These are phyloP conservation scores for Nematopogon swammerdamellus DNA, from an alignment of 2,888 invertebrate species.

Conservation along the genomic window DNA sequence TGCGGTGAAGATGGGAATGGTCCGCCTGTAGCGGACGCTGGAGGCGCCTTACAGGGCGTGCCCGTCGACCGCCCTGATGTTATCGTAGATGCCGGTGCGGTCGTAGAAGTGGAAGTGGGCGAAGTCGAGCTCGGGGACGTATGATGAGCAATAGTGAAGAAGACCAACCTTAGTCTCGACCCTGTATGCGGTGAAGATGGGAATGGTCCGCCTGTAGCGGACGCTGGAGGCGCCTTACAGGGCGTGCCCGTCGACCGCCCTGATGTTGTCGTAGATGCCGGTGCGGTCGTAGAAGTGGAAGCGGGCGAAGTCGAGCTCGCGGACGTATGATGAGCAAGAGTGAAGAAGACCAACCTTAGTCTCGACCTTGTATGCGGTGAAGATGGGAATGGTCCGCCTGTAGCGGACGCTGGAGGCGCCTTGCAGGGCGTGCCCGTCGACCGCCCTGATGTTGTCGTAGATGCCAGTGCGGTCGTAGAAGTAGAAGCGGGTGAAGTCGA, in stretches of 20 bases:
- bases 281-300: no score
- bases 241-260: conserved; percentile 60
- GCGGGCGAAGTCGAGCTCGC: no score
- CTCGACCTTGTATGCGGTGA: conserved; percentile 70
- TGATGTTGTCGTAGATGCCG: conserved; percentile 66
- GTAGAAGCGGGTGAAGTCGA: no score
- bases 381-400: conserved; percentile 74
- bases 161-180: conserved; percentile 71
- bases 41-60: no score
- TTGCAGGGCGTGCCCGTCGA: conserved; percentile 67
- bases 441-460: conserved; percentile 59
- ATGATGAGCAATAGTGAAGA: no score
- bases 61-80: no score
- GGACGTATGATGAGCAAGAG: no score
- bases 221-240: conserved; percentile 76
- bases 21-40: no score
- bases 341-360: conserved; percentile 69
- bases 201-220: conserved; percentile 74
- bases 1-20: no score
- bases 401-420: conserved; percentile 78
- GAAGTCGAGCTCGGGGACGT: no score
- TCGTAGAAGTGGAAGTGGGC: no score
- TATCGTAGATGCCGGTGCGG: no score
- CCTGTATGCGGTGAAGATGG: conserved; percentile 76
- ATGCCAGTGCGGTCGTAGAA: conserved; percentile 71